Conservation (phyloP, 2,113 vertebrate genomes). For the Prinia subflava region DNA sequence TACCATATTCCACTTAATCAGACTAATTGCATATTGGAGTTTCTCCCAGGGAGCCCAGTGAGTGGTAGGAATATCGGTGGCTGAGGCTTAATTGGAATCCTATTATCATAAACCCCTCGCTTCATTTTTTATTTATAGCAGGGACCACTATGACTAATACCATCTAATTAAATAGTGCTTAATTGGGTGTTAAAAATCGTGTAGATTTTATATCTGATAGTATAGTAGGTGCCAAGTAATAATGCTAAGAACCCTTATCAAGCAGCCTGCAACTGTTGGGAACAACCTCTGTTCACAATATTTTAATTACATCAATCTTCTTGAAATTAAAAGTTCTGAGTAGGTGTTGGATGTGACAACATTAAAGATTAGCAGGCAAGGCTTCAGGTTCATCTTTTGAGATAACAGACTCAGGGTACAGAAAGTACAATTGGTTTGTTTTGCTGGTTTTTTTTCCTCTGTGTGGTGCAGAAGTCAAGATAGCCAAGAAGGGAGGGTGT, state of each 20-base stretch:
- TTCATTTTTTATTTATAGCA: conserved; percentile 10
- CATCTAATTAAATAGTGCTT: conserved; percentile 22
- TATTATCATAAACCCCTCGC: background rate
- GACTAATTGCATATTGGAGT: background rate
- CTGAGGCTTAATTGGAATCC: background rate
- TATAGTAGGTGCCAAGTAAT: background rate
- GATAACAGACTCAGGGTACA: background rate
- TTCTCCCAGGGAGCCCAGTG: background rate
- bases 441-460: background rate
- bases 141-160: background rate
- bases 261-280: background rate
- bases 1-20: background rate
- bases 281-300: background rate
- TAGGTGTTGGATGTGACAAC: background rate
- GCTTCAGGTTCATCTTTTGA: background rate
- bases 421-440: background rate
- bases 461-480: background rate
- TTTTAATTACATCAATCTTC: background rate
- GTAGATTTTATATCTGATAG: background rate
- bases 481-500: background rate
- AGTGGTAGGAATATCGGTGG: background rate
- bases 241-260: background rate
- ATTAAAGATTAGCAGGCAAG: background rate
- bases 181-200: conserved; percentile 35
- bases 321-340: background rate